Evolutionary conservation across 2,888 invertebrate species (phyloP).

Genomic region (Coronaproctus castanopsis): DNA sequence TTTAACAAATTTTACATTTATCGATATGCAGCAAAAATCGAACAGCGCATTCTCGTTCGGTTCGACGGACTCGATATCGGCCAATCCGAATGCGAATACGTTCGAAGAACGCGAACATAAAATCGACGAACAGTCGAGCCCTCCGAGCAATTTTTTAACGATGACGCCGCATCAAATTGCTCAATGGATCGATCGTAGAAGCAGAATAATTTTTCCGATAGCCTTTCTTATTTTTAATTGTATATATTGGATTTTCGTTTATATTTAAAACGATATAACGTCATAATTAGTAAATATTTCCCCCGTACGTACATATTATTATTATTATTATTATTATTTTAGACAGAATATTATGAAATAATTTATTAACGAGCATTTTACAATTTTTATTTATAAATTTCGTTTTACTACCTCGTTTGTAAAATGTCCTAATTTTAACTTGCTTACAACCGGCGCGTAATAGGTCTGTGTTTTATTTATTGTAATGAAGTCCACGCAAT

Average conservation of each 20-base stretch:
- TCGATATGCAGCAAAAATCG: constrained; percentile 3
- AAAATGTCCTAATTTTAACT: too few relatives aligned
- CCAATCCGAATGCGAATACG: constrained; percentile 10
- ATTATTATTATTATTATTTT: too few relatives aligned
- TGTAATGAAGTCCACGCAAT: too few relatives aligned
- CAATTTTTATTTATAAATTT: too few relatives aligned
- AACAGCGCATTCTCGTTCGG: constrained; percentile 8
- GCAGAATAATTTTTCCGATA: constrained; percentile 54
- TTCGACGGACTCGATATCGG: constrained; percentile 6
- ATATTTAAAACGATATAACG: constrained; percentile 12
- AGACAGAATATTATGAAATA: too few relatives aligned
- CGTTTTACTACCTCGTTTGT: too few relatives aligned
- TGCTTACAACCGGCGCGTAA: too few relatives aligned
- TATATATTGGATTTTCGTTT: constrained; percentile 59
- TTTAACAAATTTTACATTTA: too few relatives aligned
- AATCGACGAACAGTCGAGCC: neutral
- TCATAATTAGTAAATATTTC: too few relatives aligned
- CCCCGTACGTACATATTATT: too few relatives aligned
- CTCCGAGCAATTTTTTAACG: constrained; percentile 3
- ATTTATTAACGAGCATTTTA: too few relatives aligned
- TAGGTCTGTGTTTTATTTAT: too few relatives aligned
- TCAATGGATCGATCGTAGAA: constrained; percentile 64
- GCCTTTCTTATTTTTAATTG: constrained; percentile 59
- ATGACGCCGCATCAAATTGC: constrained; percentile 77
- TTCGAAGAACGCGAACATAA: neutral